Evolutionary conservation across 1,140 invertebrate genomes (phyloP).

Genomic region (Euura saliciscinereae): DNA sequence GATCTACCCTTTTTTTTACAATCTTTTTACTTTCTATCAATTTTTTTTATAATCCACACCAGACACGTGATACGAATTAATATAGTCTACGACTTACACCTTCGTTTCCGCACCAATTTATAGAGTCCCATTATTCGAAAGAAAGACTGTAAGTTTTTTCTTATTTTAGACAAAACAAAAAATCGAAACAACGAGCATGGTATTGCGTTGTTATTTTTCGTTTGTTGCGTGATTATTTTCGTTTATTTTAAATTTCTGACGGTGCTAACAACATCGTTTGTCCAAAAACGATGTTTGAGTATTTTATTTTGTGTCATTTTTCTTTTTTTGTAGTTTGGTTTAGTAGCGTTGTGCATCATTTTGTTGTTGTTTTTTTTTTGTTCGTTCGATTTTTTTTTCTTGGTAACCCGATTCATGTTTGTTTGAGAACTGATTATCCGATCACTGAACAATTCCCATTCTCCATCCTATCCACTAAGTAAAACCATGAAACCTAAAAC

Average conservation of each 20-base stretch:
- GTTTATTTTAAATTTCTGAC: background rate
- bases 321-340: conserved; percentile 8
- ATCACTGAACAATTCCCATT: background rate
- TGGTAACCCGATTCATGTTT: conserved; percentile 14
- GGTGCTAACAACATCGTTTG: background rate
- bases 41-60: background rate
- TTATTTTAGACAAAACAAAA: background rate
- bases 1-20: too few relatives aligned
- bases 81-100: background rate
- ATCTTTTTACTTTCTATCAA: background rate
- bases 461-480: background rate
- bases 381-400: conserved; percentile 15
- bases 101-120: background rate
- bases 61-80: background rate
- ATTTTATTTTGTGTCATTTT: background rate
- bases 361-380: conserved; percentile 8
- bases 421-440: background rate
- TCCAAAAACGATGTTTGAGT: background rate
- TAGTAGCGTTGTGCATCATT: conserved; percentile 15
- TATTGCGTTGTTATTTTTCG: background rate
- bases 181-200: conserved; percentile 2
- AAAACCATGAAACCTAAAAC: background rate
- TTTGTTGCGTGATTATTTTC: background rate
- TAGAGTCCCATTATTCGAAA: too few relatives aligned
- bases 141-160: too few relatives aligned